phyloP scores from a whole-genome alignment of 2,888 invertebrate genomes.

The Oasisia sp. region DNA sequence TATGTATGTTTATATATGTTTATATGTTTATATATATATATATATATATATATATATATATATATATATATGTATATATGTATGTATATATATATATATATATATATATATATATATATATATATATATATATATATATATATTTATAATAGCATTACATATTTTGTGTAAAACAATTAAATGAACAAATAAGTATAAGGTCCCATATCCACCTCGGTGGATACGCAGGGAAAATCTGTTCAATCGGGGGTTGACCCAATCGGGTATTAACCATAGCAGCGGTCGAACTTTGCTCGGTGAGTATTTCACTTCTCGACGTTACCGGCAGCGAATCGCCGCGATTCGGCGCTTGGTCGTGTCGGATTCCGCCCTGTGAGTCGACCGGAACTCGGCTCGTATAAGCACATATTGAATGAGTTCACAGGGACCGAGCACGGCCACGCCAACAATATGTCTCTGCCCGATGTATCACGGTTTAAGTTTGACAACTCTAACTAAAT shows the following conservation, averaged over 20 bases:
- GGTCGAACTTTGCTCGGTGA: background rate
- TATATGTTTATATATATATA: too few species aligned
- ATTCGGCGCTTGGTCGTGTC: background rate
- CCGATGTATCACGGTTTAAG: background rate
- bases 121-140: too few species aligned
- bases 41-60: too few species aligned
- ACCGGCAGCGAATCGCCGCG: background rate
- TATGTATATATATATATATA: too few species aligned
- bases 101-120: too few species aligned
- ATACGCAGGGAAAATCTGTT: background rate
- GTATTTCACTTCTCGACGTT: background rate
- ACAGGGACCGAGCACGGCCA: background rate
- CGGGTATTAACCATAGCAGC: background rate
- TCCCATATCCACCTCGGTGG: background rate
- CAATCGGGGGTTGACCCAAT: too few species aligned
- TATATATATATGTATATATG: too few species aligned
- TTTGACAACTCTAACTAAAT: background rate
- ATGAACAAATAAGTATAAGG: background rate
- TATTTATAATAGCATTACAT: background rate
- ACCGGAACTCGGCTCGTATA: background rate
- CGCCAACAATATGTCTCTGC: background rate
- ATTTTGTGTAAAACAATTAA: background rate
- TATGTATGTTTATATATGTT: too few species aligned
- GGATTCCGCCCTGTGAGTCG: background rate
- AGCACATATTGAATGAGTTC: background rate